phyloP scores from a whole-genome alignment of 2,113 vertebrate genomes.

The Pristiophorus japonicus region DNA sequence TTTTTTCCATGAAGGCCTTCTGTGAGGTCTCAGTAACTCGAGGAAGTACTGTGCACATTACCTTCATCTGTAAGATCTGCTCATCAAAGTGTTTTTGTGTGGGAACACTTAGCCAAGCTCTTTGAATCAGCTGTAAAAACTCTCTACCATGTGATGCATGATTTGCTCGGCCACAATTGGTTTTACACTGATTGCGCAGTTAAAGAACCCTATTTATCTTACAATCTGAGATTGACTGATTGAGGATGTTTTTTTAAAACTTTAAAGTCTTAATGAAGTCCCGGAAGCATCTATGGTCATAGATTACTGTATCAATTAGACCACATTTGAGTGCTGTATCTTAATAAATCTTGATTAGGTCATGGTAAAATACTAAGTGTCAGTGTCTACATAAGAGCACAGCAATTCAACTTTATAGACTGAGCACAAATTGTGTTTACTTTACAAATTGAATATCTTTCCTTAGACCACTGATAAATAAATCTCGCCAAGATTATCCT shows the following conservation, averaged over 20 bases:
- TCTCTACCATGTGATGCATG: conserved; percentile 32
- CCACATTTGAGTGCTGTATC: conserved; percentile 22
- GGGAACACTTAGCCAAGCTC: conserved; percentile 12
- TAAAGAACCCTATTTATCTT: conserved; percentile 31
- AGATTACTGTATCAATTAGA: conserved; percentile 23
- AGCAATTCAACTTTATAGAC: conserved; percentile 1
- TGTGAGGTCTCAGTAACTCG: conserved; percentile 28
- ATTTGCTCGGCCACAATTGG: conserved; percentile 25
- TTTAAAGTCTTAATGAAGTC: conserved; percentile 19
- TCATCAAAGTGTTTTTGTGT: conserved; percentile 34
- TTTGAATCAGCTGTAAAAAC: conserved; percentile 36
- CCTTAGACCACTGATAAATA: background rate
- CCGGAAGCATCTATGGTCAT: conserved; percentile 22
- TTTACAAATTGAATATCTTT: background rate
- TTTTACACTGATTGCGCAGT: conserved; percentile 35
- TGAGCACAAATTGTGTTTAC: background rate
- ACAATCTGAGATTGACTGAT: conserved; percentile 34
- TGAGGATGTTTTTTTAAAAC: conserved; percentile 17
- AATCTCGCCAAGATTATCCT: background rate
- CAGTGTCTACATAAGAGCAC: background rate
- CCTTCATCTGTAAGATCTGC: conserved; percentile 31
- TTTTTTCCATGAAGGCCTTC: conserved; percentile 10
- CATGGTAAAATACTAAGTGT: background rate
- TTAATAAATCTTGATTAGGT: conserved; percentile 20
- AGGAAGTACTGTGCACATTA: conserved; percentile 15